Base-by-base conservation (phyloP, 2,888 invertebrate genomes). In the Tetragonula carbonaria region DNA sequence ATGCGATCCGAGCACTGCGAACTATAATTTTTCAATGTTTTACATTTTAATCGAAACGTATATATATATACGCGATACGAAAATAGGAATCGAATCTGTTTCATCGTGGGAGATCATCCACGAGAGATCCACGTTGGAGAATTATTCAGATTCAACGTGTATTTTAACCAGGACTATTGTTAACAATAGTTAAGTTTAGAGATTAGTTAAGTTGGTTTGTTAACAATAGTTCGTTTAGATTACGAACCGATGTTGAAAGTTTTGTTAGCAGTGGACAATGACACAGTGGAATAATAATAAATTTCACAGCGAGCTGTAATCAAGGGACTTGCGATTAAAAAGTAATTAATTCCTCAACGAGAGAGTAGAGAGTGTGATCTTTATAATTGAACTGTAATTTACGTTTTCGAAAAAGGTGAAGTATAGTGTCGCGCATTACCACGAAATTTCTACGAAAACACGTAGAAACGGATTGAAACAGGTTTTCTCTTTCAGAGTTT, bases 241-340 rank as follows among this genome's bases (percentile, higher is more conserved):
- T 38, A 53, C 57, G 23, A 57, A 21, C 38, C 13, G 45, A 38
- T 21, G 50, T 45, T 45, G 2, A 38, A 50, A 62, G 4, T 23
- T 62, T 50, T 28, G 23, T 45, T 21, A 50, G 16, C 18, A 11
- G 45, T 4, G 72, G 59, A 28, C 23, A 73, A 73, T 21, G n/a
- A 50, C 72, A 45, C 45, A 0, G 45, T 50, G 45, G 57, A 38
- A 62, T 73, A 73, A 62, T 73, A 73, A 73, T 73, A 73, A 73
- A 62, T 73, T 50, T 6, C 8, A 18, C 62, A 23, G 45, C 2
- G 23, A 73, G 62, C 50, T 28, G 50, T 28, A 73, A 73, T 73
- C 62, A 33, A 62, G 50, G 62, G 62, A 45, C 18, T 23, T 21
- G 72, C 50, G 50, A 62, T 45, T 62, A 28, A 73, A 73, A 50